Base-by-base conservation (phyloP, 2,797 vertebrate species). In the Rhinogobio ventralis region DNA sequence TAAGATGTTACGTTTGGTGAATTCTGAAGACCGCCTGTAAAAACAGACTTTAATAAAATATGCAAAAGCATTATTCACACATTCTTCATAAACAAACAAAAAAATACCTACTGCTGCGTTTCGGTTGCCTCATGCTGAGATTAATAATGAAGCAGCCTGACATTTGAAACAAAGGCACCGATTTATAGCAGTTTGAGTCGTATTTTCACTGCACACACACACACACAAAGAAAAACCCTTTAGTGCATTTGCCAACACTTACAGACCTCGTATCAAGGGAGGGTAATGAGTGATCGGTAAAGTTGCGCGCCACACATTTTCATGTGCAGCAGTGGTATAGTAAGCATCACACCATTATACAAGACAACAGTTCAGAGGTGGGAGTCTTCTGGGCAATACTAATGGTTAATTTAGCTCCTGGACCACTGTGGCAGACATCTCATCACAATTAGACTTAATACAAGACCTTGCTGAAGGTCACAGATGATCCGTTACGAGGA, bases 371-470 rank as follows among this genome's bases (percentile, higher is more conserved):
- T 39, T 72, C 36, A 73, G 30, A 9, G 25, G 79, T 64, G 30
- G 30, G 46, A 74, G 67, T 71, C 68, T 79, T 67, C 46, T 82
- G 86, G 79, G 67, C 80, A 74, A 85, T 67, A 79, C 67, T 87
- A 72, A 79, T 82, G 69, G 82, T 75, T 90, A 91, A 91, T 91
- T 90, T 89, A 82, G 88, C 89, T 86, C 81, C 75, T 86, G 81
- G 91, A 91, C 88, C 87, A 85, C 25, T 77, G 86, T 89, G 84
- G 67, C 88, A 90, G 91, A 90, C 90, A 91, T 91, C 92, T 92
- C 91, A 91, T 87, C 89, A 90, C 92, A 94, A 94, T 94, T 93
- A 94, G 89, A 91, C 90, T 89, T 87, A 85, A 89, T 88, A 88
- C 89, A 88, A 87, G 91, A 93, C 88, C 92, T 93, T 90, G 93